These are phyloP conservation scores for Styela clava DNA, from an alignment of 23 tunicate species.

Conservation along the genomic window DNA sequence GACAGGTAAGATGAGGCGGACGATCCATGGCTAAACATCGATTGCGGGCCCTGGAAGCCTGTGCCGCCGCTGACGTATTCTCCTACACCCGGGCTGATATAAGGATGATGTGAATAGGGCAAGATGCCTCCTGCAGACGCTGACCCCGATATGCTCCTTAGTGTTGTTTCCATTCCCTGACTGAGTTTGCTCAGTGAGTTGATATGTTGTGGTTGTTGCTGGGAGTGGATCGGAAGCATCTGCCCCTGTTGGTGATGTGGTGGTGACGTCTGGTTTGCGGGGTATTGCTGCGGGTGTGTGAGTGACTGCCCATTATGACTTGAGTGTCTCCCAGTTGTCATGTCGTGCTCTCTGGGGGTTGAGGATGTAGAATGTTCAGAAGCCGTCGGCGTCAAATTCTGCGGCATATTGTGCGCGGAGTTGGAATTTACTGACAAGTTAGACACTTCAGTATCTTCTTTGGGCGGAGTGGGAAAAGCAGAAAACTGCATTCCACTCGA, in stretches of 20 bases:
- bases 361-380: slow-evolving; percentile 33
- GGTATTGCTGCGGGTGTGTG: slow-evolving; percentile 31
- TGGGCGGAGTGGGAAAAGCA: slow-evolving; percentile 58
- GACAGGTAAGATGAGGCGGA: slow-evolving; percentile 42
- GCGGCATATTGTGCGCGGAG: slow-evolving; percentile 20
- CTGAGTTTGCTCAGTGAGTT: slow-evolving; percentile 27
- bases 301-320: slow-evolving; percentile 5
- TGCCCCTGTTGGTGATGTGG: slow-evolving; percentile 29
- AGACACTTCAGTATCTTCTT: slow-evolving; percentile 47
- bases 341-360: slow-evolving; percentile 12
- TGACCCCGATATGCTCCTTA: slow-evolving; percentile 26
- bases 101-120: slow-evolving; percentile 65
- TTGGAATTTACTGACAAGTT: slow-evolving; percentile 23
- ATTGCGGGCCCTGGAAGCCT: slow-evolving; percentile 36
- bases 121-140: slow-evolving; percentile 27
- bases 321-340: slow-evolving; percentile 16
- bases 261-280: slow-evolving; percentile 16
- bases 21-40: slow-evolving; percentile 26
- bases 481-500: slow-evolving; percentile 37
- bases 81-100: slow-evolving; percentile 46
- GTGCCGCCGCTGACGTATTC: slow-evolving; percentile 46
- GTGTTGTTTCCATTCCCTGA: slow-evolving; percentile 23
- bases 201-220: background rate
- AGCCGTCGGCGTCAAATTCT: slow-evolving; percentile 24
- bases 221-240: background rate